A percentile compares a stretch with the other conserved stretches of the same genome.
These are phyloP conservation scores for Drosophila prosaltans DNA, from an alignment of 1,140 invertebrate genomes.

Conservation along the genomic window DNA sequence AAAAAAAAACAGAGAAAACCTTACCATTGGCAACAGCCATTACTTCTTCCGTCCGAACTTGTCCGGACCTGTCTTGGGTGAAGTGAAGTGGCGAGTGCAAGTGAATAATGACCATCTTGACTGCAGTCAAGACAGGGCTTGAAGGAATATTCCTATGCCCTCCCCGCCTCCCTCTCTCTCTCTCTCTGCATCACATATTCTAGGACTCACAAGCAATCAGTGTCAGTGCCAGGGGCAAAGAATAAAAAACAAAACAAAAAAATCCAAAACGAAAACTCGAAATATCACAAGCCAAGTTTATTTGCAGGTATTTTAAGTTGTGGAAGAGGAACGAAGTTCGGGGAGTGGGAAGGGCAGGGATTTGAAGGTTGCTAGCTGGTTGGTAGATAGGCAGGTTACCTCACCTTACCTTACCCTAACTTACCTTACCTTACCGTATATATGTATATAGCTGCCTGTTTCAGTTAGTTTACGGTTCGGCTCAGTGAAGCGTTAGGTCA, in stretches of 20 bases:
- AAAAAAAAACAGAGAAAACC: constrained; percentile 13
- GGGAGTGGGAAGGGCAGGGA: background rate
- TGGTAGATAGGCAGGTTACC: background rate
- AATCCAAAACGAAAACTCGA: constrained; percentile 25
- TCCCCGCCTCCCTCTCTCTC: background rate
- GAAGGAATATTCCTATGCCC: constrained; percentile 4
- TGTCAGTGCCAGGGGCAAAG: constrained; percentile 64
- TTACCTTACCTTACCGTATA: too few relatives aligned
- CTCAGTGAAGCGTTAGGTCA: constrained; percentile 71
- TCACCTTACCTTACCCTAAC: background rate
- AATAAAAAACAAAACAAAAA: constrained; percentile 26
- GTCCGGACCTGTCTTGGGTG: constrained; percentile 12
- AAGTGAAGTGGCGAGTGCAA: constrained; percentile 58
- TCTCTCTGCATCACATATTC: background rate
- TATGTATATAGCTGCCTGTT: constrained; percentile 28
- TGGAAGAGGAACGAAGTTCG: background rate
- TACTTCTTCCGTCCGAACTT: constrained; percentile 28
- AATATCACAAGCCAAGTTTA: constrained; percentile 51
- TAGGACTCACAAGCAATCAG: constrained; percentile 68
- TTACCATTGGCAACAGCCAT: constrained; percentile 32
- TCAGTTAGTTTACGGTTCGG: constrained; percentile 59
- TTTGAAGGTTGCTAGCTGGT: background rate
- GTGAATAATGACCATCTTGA: constrained; percentile 68
- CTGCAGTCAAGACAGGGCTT: constrained; percentile 58
- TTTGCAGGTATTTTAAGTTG: constrained; percentile 60